Evolutionary conservation across 2,888 invertebrate genomes (phyloP).

Genomic region (Uloborus plumipes): DNA sequence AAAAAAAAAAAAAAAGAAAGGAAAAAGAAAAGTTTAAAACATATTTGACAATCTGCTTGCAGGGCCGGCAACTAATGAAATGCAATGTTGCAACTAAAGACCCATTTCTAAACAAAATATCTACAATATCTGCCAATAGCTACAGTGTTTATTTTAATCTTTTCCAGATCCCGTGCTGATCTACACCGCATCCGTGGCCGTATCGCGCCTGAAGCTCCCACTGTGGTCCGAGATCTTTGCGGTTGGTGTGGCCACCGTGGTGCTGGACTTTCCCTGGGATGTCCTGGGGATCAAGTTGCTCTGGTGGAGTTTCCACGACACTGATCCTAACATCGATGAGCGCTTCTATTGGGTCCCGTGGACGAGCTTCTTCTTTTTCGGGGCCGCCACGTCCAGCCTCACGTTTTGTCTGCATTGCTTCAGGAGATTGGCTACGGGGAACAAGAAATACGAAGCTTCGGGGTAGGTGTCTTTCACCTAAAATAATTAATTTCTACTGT

Average conservation of each 20-base stretch:
- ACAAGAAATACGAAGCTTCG: slow-evolving; percentile 74
- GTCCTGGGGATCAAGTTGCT: slow-evolving; percentile 83
- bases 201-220: slow-evolving; percentile 73
- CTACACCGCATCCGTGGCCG: slow-evolving; percentile 74
- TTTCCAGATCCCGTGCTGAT: slow-evolving; percentile 74
- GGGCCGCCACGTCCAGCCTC: slow-evolving; percentile 81
- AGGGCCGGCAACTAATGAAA: too few species aligned
- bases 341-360: slow-evolving; percentile 87
- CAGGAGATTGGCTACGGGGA: slow-evolving; percentile 74
- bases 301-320: slow-evolving; percentile 87
- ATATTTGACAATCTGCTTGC: too few species aligned
- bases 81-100: too few species aligned
- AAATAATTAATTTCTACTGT: too few species aligned
- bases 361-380: slow-evolving; percentile 87
- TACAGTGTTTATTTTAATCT: too few species aligned
- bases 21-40: too few species aligned
- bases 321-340: slow-evolving; percentile 76
- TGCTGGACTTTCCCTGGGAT: slow-evolving; percentile 85
- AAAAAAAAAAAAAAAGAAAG: too few species aligned
- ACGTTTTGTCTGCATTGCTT: slow-evolving; percentile 78
- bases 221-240: slow-evolving; percentile 74
- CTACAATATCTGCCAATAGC: too few species aligned
- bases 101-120: too few species aligned
- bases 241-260: slow-evolving; percentile 80
- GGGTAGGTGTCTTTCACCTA: slow-evolving; percentile 72